Evolutionary conservation across 2,888 invertebrate genomes (phyloP).

Genomic region (Deilephila elpenor): DNA sequence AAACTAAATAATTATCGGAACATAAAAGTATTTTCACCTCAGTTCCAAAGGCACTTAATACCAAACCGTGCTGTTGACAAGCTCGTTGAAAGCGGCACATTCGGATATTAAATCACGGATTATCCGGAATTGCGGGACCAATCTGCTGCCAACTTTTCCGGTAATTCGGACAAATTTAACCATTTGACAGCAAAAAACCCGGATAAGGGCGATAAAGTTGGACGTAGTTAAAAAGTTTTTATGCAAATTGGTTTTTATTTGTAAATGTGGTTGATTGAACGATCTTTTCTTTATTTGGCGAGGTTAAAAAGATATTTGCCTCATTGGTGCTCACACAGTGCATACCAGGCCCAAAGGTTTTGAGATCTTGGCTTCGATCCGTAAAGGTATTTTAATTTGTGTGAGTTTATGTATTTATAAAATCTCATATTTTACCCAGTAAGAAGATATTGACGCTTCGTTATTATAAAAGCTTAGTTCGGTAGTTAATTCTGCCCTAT

Average conservation of each 20-base stretch:
- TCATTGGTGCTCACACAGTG: too few relatives aligned
- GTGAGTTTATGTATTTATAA: too few relatives aligned
- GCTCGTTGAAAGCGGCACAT: neutral
- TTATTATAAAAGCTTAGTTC: too few relatives aligned
- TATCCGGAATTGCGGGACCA: constrained; percentile 41
- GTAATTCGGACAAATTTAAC: constrained; percentile 37
- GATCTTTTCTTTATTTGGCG: neutral
- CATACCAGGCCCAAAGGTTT: too few relatives aligned
- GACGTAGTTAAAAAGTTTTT: constrained; percentile 4
- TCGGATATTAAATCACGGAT: constrained; percentile 48
- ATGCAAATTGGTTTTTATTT: neutral
- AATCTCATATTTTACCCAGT: too few relatives aligned
- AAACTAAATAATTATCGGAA: too few relatives aligned
- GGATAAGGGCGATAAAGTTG: constrained; percentile 29
- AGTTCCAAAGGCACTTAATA: neutral
- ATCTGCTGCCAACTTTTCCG: constrained; percentile 34
- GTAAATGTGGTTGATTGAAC: neutral
- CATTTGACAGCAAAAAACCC: constrained; percentile 37
- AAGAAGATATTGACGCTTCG: too few relatives aligned
- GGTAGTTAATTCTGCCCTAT: too few relatives aligned
- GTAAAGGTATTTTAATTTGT: too few relatives aligned
- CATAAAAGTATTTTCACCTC: neutral
- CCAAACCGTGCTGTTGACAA: neutral
- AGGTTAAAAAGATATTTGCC: too few relatives aligned
- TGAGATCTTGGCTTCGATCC: too few relatives aligned